These are phyloP conservation scores for Hedya salicella DNA, from an alignment of 2,888 invertebrate species.

Conservation along the genomic window DNA sequence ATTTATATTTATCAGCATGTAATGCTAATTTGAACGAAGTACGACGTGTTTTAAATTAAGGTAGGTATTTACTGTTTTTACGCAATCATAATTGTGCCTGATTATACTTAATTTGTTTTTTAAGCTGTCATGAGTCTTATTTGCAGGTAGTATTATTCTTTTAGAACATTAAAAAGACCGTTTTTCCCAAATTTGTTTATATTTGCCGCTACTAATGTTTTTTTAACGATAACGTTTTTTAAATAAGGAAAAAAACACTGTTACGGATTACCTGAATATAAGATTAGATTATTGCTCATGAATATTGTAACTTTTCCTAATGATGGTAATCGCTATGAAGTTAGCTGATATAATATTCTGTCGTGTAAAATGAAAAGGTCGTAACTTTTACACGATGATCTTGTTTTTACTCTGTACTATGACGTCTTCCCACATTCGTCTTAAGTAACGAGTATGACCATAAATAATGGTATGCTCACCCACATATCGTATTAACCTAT, in stretches of 20 bases:
- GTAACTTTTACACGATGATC: neutral
- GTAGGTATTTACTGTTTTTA: too few relatives aligned
- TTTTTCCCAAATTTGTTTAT: too few relatives aligned
- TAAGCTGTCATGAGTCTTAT: too few relatives aligned
- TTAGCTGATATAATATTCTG: conserved; percentile 10
- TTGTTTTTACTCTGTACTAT: neutral
- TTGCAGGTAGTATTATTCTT: too few relatives aligned
- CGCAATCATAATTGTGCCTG: too few relatives aligned
- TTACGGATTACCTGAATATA: conserved; percentile 2
- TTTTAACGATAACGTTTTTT: conserved; percentile 1
- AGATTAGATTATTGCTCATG: conserved; percentile 10
- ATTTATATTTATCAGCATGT: too few relatives aligned
- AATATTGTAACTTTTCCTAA: conserved; percentile 1
- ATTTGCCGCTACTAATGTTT: too few relatives aligned
- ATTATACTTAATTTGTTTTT: too few relatives aligned
- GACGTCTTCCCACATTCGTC: conserved; percentile 4
- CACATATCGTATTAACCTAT: conserved; percentile 24
- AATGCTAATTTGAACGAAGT: too few relatives aligned
- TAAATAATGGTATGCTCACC: conserved; percentile 23
- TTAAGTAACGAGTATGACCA: conserved; percentile 8
- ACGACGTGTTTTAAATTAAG: too few relatives aligned
- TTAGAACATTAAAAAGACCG: too few relatives aligned
- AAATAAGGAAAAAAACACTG: conserved; percentile 30
- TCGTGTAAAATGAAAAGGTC: neutral
- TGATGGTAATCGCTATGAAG: conserved; percentile 15